Percentiles rank a stretch among this genome's conserved stretches.
Evolutionary conservation across 2,888 invertebrate genomes (phyloP).

Genomic region (Gibbula magus): DNA sequence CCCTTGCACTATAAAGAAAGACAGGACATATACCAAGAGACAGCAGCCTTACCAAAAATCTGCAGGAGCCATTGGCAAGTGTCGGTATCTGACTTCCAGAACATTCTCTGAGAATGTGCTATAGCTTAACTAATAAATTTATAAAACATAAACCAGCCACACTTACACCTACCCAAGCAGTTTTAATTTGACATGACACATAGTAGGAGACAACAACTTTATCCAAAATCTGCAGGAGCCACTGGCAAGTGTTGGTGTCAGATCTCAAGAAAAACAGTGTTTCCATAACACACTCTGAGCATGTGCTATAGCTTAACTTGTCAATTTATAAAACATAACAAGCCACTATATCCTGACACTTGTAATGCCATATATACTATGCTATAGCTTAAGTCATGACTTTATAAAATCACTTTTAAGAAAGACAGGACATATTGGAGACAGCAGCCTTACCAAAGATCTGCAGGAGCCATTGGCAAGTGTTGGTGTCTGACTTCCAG

Average conservation of each 20-base stretch:
- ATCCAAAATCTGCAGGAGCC: background rate
- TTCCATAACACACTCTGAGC: constrained; percentile 37
- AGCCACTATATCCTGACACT: too few species aligned
- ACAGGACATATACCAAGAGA: too few species aligned
- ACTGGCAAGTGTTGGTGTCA: background rate
- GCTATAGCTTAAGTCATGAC: too few species aligned
- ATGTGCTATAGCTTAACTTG: constrained; percentile 26
- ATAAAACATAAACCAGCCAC: too few species aligned
- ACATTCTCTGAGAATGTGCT: constrained; percentile 35
- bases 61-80: background rate
- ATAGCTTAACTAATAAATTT: background rate
- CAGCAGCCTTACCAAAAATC: background rate
- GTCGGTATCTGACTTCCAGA: constrained; percentile 23
- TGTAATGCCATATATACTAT: too few species aligned
- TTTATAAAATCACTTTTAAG: too few species aligned
- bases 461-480: background rate
- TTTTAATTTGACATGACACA: too few species aligned
- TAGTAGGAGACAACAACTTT: background rate
- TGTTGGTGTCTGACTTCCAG: constrained; percentile 26
- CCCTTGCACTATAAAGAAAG: too few species aligned
- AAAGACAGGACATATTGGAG: too few species aligned
- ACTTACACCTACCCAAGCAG: too few species aligned
- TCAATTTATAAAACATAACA: too few species aligned
- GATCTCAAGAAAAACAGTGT: constrained; percentile 31
- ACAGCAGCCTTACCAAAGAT: background rate